Percentiles rank a stretch among this genome's conserved stretches.
These are phyloP conservation scores for Myotis myotis DNA, from an alignment of 2,797 vertebrate genomes.

Conservation along the genomic window DNA sequence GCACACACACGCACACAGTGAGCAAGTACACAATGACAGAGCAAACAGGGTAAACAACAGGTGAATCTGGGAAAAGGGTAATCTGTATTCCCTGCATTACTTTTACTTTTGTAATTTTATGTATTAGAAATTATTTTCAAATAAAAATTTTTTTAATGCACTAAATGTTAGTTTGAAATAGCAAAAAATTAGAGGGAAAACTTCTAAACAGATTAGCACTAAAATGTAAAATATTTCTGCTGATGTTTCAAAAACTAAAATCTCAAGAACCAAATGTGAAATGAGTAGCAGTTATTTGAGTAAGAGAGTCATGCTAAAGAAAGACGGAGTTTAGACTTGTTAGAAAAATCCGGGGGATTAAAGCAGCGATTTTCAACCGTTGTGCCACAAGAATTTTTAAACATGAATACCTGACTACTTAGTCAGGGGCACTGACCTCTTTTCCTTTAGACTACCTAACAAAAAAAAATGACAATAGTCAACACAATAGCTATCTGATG, in stretches of 20 bases:
- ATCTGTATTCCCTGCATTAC: not conserved
- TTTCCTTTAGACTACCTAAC: not conserved
- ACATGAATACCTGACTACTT: not conserved
- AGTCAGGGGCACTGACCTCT: not conserved
- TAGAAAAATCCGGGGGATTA: not conserved
- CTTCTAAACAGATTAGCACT: not conserved
- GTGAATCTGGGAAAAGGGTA: not conserved
- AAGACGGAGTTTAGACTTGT: not conserved
- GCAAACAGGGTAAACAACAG: not conserved
- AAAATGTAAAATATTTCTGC: not conserved
- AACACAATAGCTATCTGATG: not conserved
- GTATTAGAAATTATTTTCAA: not conserved
- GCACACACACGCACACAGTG: not conserved
- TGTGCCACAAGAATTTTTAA: not conserved
- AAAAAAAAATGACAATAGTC: not conserved
- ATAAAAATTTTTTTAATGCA: not conserved
- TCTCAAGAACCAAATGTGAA: not conserved
- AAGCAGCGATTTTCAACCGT: not conserved
- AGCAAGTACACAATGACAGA: too few relatives aligned
- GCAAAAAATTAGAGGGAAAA: not conserved
- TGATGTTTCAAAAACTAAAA: not conserved
- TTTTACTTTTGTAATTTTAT: not conserved
- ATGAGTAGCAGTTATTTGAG: not conserved
- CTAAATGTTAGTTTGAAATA: conserved; percentile 10
- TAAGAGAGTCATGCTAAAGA: not conserved